Percentiles rank a stretch among this genome's conserved stretches.
Conservation (phyloP, 2,113 vertebrate species). For the Platysternon megacephalum region DNA sequence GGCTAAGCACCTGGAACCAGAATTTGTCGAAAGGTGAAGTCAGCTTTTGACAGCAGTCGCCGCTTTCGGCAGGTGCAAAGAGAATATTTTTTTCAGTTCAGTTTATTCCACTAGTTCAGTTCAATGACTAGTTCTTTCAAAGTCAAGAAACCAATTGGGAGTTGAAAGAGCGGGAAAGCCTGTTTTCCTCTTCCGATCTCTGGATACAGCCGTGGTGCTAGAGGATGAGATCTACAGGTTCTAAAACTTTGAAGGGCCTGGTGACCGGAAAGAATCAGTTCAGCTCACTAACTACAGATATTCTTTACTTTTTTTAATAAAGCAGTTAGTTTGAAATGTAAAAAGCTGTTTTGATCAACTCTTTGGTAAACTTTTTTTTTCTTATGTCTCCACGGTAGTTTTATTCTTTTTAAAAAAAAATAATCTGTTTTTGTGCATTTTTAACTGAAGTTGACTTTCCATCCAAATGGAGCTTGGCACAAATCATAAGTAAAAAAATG, state of each 20-base stretch:
- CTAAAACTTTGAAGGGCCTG: not conserved
- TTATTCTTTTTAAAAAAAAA: not conserved
- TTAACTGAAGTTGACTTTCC: not conserved
- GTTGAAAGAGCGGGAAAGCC: not conserved
- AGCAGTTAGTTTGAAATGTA: not conserved
- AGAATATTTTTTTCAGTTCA: not conserved
- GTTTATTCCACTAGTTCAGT: not conserved
- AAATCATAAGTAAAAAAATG: not conserved
- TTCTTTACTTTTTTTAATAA: not conserved
- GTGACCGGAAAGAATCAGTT: not conserved
- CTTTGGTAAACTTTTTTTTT: not conserved
- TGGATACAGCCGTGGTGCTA: not conserved
- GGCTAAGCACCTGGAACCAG: not conserved
- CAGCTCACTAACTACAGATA: not conserved
- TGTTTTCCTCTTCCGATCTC: not conserved
- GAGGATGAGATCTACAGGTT: not conserved
- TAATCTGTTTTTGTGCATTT: not conserved
- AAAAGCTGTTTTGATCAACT: not conserved
- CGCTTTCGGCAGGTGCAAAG: not conserved
- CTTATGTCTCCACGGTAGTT: not conserved
- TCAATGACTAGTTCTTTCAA: not conserved
- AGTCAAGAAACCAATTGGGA: not conserved
- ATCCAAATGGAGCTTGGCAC: not conserved
- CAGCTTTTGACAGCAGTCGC: not conserved
- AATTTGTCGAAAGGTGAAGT: not conserved